Evolutionary conservation across 2,888 invertebrate species (phyloP), one percentile per base, ranked within the genome.

Genomic region (Papilio demoleus): DNA sequence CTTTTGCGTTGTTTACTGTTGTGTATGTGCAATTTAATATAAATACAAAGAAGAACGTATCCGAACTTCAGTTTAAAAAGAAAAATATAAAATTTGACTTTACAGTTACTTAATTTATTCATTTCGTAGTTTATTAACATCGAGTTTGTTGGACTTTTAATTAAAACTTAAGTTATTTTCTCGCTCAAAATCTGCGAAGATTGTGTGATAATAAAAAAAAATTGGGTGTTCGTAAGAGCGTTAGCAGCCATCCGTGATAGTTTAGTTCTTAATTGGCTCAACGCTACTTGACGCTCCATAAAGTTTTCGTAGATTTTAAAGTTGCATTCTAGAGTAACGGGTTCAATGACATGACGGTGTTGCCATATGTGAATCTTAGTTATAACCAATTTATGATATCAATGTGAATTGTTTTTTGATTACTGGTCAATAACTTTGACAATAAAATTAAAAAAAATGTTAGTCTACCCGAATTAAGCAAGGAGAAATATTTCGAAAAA

Each of bases 231-330:
- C 79, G 77, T 74, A 72, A 70, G 72, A 70, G 72, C 75, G 75
- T 71, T 73, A 75, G 70, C 84, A 75, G 70, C 84, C 85, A 86
- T 86, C 87, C 88, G 84, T 87, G 86, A 80, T 79, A 80, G 75
- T 79, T 71, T 84, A 75, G 81, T 81, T 86, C 80, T 87, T 91
- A 89, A 90, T 90, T 90, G 82, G 82, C 74, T 72, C 75, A 76
- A 19, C 76, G 75, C 77, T 78, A 79, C 88, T 90, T 88, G 87
- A 87, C 89, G 91, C 83, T 88, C 87, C 88, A 90, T 91, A 90
- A 91, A 90, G 85, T 86, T 87, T 85, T 73, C 82, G 82, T 83
- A 83, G 81, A 81, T 81, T 80, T 83, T 79, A 79, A n/a, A 78
- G 75, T 82, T 82, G 83, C 83, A 81, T 83, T 86, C 84, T 85